Conservation (phyloP, 1,140 invertebrate genomes). For the Drosophila takahashii region DNA sequence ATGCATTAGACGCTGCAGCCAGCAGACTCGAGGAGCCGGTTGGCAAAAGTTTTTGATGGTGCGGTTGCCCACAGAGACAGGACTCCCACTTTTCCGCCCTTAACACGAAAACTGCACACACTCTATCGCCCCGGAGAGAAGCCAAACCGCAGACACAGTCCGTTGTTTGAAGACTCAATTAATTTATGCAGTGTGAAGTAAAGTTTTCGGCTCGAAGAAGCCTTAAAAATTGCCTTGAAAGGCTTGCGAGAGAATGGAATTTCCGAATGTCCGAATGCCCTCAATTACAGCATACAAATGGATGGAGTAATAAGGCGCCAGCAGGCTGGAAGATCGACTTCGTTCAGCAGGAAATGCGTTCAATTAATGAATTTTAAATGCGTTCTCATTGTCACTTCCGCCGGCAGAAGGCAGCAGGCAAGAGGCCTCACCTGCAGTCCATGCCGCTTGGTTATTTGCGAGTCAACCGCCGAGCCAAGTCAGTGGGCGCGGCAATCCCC, state of each 20-base stretch:
- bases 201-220: conserved; percentile 43
- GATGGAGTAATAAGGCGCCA: conserved; percentile 7
- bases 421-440: conserved; percentile 2
- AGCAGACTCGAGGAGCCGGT: not conserved
- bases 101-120: not conserved
- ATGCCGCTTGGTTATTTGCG: conserved; percentile 60
- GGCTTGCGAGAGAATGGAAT: not conserved
- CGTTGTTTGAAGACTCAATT: conserved; percentile 67
- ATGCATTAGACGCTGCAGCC: conserved; percentile 63
- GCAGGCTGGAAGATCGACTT: conserved; percentile 19
- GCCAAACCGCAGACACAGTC: conserved; percentile 42
- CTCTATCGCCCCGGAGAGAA: not conserved
- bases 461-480: conserved; percentile 65
- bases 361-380: conserved; percentile 83
- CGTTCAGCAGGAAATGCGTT: conserved; percentile 58
- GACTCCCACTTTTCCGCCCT: not conserved
- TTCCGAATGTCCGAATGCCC: conserved; percentile 21
- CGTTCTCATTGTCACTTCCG: conserved; percentile 69
- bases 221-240: conserved; percentile 40
- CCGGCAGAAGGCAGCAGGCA: not conserved
- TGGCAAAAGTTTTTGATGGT: conserved; percentile 71
- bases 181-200: conserved; percentile 76
- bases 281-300: conserved; percentile 38
- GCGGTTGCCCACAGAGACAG: conserved; percentile 51
- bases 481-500: conserved; percentile 38